Base-by-base conservation (phyloP, 2,888 invertebrate species). In the Leptinotarsa rubiginosa region DNA sequence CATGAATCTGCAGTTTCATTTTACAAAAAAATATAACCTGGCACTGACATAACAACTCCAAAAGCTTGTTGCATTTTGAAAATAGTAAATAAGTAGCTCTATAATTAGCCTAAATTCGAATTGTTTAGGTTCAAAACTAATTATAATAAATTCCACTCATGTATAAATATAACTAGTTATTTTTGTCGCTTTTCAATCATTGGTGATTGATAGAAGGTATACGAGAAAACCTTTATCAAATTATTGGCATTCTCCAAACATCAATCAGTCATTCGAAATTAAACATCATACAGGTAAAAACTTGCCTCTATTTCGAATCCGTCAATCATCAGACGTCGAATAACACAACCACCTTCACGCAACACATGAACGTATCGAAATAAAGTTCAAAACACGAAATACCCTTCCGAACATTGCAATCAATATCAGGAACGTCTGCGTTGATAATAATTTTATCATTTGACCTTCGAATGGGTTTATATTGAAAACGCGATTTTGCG, bases 351-450 rank as follows among this genome's bases (percentile, higher is more conserved):
- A 62, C 62, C 62, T 62, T 41, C 41, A n/a, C 62, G 31, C 62
- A 62, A 25, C 62, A 62, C 62, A 31, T 31, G 31, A 16, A 62
- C 62, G 18, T 62, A 41, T 62, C 62, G 62, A 41, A 62, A 62
- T 62, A 62, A 41, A 62, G n/a, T 62, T n/a, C 62, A 62, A 41
- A n/a, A 31, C 62, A 62, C 62, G 62, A 62, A 62, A 62, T 62
- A 41, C 62, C n/a, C 62, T 62, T 62, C 25, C 62, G 41, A 62
- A 62, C 62, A 62, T 31, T 62, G 16, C 31, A 62, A 62, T 62
- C 62, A 62, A 62, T 62, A 62, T 31, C 31, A 41, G 16, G 66
- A 18, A 68, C 68, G 54, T 68, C 54, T 68, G 54, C 68, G 68
- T 31, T 68, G 22, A 68, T 54, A 68, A 62, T 62, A 62, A 62